Percentiles rank a stretch among this genome's conserved stretches.
These are phyloP conservation scores for Andrena minutula DNA, from an alignment of 2,888 invertebrate species.

Conservation along the genomic window DNA sequence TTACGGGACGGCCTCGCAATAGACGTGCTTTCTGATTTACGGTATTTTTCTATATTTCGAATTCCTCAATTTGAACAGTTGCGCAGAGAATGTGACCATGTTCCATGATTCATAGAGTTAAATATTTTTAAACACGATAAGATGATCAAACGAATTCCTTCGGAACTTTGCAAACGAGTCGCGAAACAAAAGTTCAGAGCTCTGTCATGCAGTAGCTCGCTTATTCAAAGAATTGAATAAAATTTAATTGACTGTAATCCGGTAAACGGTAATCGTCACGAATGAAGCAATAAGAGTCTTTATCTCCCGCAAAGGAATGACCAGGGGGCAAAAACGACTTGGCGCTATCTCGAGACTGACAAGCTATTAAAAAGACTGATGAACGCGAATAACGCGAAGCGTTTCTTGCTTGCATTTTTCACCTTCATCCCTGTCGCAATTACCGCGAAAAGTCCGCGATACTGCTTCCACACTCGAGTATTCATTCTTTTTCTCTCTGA, in stretches of 20 bases:
- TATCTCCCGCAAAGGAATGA: conserved; percentile 5
- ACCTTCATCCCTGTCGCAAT: conserved; percentile 11
- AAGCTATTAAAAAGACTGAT: conserved; percentile 54
- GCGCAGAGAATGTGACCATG: too few relatives aligned
- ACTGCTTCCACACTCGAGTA: conserved; percentile 15
- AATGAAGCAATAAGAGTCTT: conserved; percentile 29
- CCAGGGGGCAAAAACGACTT: conserved; percentile 35
- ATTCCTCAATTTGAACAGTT: too few relatives aligned
- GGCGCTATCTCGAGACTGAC: conserved; percentile 45
- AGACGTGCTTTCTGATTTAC: too few relatives aligned
- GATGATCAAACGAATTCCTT: too few relatives aligned
- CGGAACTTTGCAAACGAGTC: not conserved
- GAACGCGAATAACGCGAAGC: conserved; percentile 42
- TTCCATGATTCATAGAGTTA: too few relatives aligned
- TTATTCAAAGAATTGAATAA: not conserved
- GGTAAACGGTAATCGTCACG: conserved; percentile 23
- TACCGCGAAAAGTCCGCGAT: conserved; percentile 20
- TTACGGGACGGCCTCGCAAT: not conserved
- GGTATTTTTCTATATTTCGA: too few relatives aligned
- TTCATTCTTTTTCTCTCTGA: not conserved
- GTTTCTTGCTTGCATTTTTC: conserved; percentile 44
- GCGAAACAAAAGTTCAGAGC: not conserved
- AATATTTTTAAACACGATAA: too few relatives aligned
- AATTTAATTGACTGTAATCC: conserved; percentile 43
- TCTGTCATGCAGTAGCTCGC: not conserved